Evolutionary conservation across 2,113 vertebrate genomes (phyloP), one percentile per base, ranked within the genome.

Genomic region (Pelecanus crispus): DNA sequence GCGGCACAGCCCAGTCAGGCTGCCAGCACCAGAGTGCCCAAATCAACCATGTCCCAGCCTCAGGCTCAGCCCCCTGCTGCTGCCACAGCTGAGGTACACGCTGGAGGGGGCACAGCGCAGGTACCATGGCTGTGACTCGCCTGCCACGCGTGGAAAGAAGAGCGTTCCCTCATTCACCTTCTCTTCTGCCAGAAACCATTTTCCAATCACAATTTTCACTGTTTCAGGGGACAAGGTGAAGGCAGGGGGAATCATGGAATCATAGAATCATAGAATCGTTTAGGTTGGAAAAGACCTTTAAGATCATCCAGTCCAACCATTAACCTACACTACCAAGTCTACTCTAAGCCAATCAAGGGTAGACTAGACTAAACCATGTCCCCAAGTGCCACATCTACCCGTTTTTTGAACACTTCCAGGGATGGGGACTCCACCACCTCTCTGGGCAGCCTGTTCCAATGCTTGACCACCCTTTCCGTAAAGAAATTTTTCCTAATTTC

Each of bases 31-130:
- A 22, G 21, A 45, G 24, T 40, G 7, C 40, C 36, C 44, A 66
- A 65, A 13, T 11, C 19, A 1, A 17, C 7, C 10, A 9, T 1
- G 2, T 14, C n/a, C 74, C 40, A 34, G 3, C 25, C 66, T 32
- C 32, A 2, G 32, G 56, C n/a, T 72, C 38, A 22, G 26, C 50
- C 61, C 44, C 47, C 73, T 7, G 0, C 34, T 47, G n/a, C 59
- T 66, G 70, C n/a, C 68, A 73, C 38, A 59, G 86, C 44, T 1
- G 0, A 34, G 32, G 42, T 5, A 47, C 2, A 1, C 8, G 28
- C 85, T 68, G 40, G n/a, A 44, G 40, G 36, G 25, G 13, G 26
- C 14, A 9, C 16, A 55, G 29, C 16, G 11, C 36, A 26, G 42
- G 56, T 38, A 53, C 24, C 56, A 44, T 6, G 3, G 56, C 66